Evolutionary conservation across 1,140 invertebrate species (phyloP), one percentile per base, ranked within the genome.

Genomic region (Microplitis demolitor): DNA sequence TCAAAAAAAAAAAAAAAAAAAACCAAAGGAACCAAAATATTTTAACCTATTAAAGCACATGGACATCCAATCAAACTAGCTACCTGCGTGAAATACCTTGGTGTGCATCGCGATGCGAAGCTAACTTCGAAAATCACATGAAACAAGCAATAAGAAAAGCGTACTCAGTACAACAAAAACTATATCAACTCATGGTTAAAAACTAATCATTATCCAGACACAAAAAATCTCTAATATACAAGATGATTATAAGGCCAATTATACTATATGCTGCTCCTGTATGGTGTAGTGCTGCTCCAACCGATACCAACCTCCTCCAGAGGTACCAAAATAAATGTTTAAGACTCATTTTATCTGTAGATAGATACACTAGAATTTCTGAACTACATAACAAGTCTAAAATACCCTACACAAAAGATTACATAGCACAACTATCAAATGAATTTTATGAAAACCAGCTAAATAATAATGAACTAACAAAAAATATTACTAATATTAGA

Each of bases 291-390:
- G 39, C 74, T n/a, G 71, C 69, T 8, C 9, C 24, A 53, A 76
- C 64, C 0, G 64, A 76, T 33, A 71, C 77, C 0, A 56, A 63
- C 11, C 56, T 4, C 4, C 16, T 78, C 13, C 74, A 80, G 76
- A 67, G 54, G 63, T 50, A 71, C 0, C 76, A 78, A 76, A 80
- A 80, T 53, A 77, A 78, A 66, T 76, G 66, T 37, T 54, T 80
- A 9, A 67, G 73, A 58, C 14, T 77, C 11, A 77, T 77, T 31
- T n/a, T 76, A 31, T 68, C 68, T 62, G 72, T 24, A 68, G 62
- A 74, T 8, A 76, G 69, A 58, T 76, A 72, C 13, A 39, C 73
- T 1, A 76, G 16, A 70, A 79, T 78, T 9, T 35, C 13, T 3
- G 64, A 77, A 6, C 4, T 80, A 5, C 76, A 78, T 37, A 16